Evolutionary conservation across 2,888 invertebrate genomes (phyloP), one percentile per base, ranked within the genome.

Genomic region (Heliconius hortense): DNA sequence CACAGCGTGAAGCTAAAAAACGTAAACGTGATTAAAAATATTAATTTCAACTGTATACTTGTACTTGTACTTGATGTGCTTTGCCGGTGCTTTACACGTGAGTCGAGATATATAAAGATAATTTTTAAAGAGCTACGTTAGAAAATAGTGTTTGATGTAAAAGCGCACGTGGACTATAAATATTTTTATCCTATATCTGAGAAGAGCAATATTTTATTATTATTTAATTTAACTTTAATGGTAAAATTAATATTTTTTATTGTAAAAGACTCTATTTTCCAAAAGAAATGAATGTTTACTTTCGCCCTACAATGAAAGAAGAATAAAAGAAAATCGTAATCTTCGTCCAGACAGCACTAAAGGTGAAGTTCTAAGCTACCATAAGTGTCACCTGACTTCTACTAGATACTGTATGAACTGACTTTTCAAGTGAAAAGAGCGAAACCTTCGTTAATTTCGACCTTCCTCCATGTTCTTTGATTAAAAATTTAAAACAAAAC

Each of bases 381-480:
- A 70, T 66, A 71, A 71, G 64, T 69, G 74, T 70, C 74, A 64
- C 70, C 74, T 75, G 53, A 69, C 35, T 56, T 48, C 39, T 74
- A 62, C 62, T 69, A 18, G 48, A 26, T 35, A 26, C 24, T 60
- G 24, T 56, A 26, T 60, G 60, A 48, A 48, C 48, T 48, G 48
- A 48, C 24, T 60, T 60, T 71, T 71, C 0, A 43, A 69, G 31
- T 53, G 53, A 68, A 64, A 31, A 68, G 53, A 69, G 69, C n/a
- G 53, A n/a, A 56, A 69, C 56, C 56, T 31, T 31, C 31, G 56
- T 69, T 53, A 69, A 68, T 68, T 69, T 69, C 13, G 56, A 31
- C n/a, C 31, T 31, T 69, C 5, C 43, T 28, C 21, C n/a, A 24
- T 1, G 28, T 56, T 53, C 69, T 68, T 68, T 68, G 31, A 68